Base-by-base conservation (phyloP, 2,113 vertebrate genomes). In the Recurvirostra avosetta region DNA sequence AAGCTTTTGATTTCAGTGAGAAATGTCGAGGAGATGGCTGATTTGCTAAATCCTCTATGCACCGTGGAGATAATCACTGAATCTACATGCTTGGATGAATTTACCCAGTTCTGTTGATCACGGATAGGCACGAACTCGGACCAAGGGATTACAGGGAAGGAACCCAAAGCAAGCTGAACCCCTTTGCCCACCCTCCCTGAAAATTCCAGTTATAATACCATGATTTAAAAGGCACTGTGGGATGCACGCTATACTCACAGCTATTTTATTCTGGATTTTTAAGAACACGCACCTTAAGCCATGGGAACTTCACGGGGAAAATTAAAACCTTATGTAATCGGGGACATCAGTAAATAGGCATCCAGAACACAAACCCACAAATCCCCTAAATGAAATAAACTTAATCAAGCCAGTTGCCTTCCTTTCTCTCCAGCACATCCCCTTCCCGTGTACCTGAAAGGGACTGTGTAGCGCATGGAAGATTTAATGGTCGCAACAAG, bases 391-490 rank as follows among this genome's bases (percentile, higher is more conserved):
- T 22, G 21, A 66, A 76, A 89, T 2, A 3, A 47, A 38, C 25
- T 65, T 32, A 10, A 41, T 20, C n/a, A 38, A 73, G 47, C 30
- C 49, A 6, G 20, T 15, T 6, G 26, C 10, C 62, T 14, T 66
- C 45, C 47, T 50, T 85, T 41, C 52, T 62, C 43, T 17, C 52
- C 52, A 58, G 74, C 43, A 29, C 36, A 12, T 34, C 75, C 38
- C 22, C n/a, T 36, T 34, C 23, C 67, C n/a, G 2, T 1, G 32
- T 6, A 74, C 61, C 92, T 62, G 76, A 52, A 36, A 53, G 73
- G 9, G 63, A 5, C 67, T 2, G 36, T 2, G n/a, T 2, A 45
- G 63, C 0, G 5, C 81, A 47, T 43, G 26, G n/a, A 80, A 72
- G 36, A 68, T 43, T 89, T 13, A 89, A 32, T 7, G 4, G 62